Conservation (phyloP, 2,797 vertebrate genomes). For the Myotis vivesi region DNA sequence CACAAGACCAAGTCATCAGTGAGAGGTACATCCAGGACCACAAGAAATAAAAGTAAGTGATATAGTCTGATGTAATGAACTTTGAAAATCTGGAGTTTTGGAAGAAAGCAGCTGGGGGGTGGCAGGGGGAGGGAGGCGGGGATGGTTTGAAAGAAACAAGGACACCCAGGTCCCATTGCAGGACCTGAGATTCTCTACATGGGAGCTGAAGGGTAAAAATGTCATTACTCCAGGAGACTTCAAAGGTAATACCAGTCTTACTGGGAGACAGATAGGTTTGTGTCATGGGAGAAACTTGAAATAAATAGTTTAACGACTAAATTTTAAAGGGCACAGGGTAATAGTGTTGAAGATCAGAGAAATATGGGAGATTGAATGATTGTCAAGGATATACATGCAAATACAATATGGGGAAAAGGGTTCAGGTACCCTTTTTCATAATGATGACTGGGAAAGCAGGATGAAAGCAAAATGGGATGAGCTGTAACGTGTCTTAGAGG, state of each 20-base stretch:
- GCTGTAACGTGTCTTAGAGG: neutral
- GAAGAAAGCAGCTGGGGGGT: neutral
- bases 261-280: neutral
- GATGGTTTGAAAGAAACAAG: neutral
- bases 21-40: neutral
- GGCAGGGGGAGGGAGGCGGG: too few species aligned
- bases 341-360: neutral
- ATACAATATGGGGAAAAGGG: neutral
- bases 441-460: neutral
- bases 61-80: neutral
- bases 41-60: neutral
- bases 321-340: neutral
- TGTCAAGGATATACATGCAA: neutral
- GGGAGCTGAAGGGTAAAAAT: neutral
- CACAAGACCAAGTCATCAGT: neutral
- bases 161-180: neutral
- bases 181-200: neutral
- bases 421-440: neutral
- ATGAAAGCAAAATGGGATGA: neutral
- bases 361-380: neutral
- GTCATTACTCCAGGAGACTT: neutral
- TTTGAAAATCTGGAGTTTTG: neutral
- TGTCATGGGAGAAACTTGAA: neutral
- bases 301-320: neutral
- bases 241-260: neutral